Evolutionary conservation across 2,888 invertebrate species (phyloP).

Genomic region (Hemithea aestivaria): DNA sequence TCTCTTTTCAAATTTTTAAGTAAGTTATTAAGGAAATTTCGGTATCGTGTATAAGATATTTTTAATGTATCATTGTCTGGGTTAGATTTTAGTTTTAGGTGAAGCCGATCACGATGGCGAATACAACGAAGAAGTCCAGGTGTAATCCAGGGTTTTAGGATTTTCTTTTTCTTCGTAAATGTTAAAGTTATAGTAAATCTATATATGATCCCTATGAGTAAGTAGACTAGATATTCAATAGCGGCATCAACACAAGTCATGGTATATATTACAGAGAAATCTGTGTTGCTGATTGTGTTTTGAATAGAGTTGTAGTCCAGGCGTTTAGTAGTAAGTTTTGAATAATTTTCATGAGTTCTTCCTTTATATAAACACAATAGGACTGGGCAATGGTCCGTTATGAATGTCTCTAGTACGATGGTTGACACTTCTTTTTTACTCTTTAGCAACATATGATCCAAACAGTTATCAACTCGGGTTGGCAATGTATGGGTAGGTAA

Average conservation of each 20-base stretch:
- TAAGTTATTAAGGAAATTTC: slow-evolving; percentile 25
- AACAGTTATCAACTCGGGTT: slow-evolving; percentile 19
- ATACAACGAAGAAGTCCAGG: slow-evolving; percentile 26
- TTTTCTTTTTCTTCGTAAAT: neutral
- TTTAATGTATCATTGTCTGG: slow-evolving; percentile 13
- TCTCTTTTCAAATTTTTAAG: slow-evolving; percentile 22
- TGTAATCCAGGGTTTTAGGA: slow-evolving; percentile 22
- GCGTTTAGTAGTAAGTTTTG: neutral
- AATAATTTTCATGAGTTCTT: neutral
- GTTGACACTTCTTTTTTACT: slow-evolving; percentile 1
- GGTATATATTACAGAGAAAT: neutral
- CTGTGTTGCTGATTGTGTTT: neutral
- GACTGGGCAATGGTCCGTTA: slow-evolving; percentile 21
- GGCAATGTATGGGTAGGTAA: slow-evolving; percentile 19
- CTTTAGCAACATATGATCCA: slow-evolving; percentile 18
- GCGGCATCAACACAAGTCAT: neutral
- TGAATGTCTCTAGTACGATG: slow-evolving; percentile 9
- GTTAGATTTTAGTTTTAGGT: slow-evolving; percentile 8
- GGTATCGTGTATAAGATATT: slow-evolving; percentile 23
- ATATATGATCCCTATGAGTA: neutral
- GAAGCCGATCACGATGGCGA: slow-evolving; percentile 18
- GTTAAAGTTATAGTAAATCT: slow-evolving; percentile 3
- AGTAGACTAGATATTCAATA: neutral
- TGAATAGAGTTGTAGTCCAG: neutral
- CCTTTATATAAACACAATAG: slow-evolving; percentile 2